These are phyloP conservation scores for Zygothrica quintamaculata DNA, from an alignment of 2,888 invertebrate species.

Conservation along the genomic window DNA sequence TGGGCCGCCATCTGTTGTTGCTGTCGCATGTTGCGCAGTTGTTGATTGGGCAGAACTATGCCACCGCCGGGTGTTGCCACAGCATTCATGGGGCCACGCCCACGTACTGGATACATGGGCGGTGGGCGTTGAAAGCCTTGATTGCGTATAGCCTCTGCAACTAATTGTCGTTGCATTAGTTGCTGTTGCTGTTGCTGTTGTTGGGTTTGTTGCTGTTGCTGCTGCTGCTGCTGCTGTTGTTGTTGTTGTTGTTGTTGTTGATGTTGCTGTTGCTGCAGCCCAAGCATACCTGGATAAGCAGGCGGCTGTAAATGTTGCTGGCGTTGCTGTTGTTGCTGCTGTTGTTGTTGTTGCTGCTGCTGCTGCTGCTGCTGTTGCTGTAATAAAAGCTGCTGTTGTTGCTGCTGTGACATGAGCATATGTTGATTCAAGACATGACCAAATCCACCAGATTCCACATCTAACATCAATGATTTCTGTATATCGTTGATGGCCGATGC, in stretches of 20 bases:
- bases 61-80: conserved; percentile 79
- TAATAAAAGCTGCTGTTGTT: conserved; percentile 57
- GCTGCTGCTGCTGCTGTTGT: conserved; percentile 65
- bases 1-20: conserved; percentile 85
- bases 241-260: conserved; percentile 73
- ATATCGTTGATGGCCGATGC: conserved; percentile 92
- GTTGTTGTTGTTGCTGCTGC: conserved; percentile 57
- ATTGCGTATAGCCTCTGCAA: conserved; percentile 73
- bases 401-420: conserved; percentile 64
- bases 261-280: conserved; percentile 78
- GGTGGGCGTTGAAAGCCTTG: conserved; percentile 84
- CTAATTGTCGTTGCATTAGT: conserved; percentile 60
- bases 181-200: conserved; percentile 61
- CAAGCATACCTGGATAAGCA: conserved; percentile 78
- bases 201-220: conserved; percentile 73
- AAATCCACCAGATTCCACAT: conserved; percentile 88
- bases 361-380: conserved; percentile 48
- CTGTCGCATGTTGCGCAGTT: conserved; percentile 78
- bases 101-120: conserved; percentile 81
- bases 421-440: conserved; percentile 56
- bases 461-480: conserved; percentile 95
- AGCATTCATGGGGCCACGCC: conserved; percentile 81
- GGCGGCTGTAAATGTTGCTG: conserved; percentile 76
- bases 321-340: conserved; percentile 65
- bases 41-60: conserved; percentile 72